Evolutionary conservation across 1,140 invertebrate genomes (phyloP).

Genomic region (Drosophila jambulina): DNA sequence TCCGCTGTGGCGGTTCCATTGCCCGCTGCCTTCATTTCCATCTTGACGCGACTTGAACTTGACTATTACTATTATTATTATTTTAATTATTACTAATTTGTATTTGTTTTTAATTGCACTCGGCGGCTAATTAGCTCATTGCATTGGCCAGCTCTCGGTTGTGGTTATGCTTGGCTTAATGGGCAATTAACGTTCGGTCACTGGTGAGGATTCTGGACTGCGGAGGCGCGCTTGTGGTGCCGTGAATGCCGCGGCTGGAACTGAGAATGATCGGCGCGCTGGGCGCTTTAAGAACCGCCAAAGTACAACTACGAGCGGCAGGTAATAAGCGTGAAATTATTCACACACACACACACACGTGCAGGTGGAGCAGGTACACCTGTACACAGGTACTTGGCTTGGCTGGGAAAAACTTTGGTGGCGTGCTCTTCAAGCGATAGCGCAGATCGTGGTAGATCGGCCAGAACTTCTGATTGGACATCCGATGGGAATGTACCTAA

Average conservation of each 20-base stretch:
- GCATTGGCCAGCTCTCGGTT: constrained; percentile 34
- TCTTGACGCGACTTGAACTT: constrained; percentile 2
- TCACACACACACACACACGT: constrained; percentile 25
- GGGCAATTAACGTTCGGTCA: not conserved
- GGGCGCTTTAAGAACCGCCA: constrained; percentile 75
- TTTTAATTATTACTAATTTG: not conserved
- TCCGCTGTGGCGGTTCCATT: not conserved
- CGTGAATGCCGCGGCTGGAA: constrained; percentile 76
- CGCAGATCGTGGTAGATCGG: constrained; percentile 9
- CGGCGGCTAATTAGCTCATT: constrained; percentile 26
- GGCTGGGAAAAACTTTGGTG: constrained; percentile 10
- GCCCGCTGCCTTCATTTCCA: constrained; percentile 12
- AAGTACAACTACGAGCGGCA: constrained; percentile 47
- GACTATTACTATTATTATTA: not conserved
- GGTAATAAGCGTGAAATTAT: constrained; percentile 64
- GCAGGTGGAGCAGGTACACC: not conserved
- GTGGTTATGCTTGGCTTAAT: constrained; percentile 18
- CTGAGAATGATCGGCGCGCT: constrained; percentile 53
- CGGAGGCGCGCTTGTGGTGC: constrained; percentile 65
- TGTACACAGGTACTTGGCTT: not conserved
- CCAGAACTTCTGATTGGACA: not conserved
- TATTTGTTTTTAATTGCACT: constrained; percentile 15
- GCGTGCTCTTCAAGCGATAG: constrained; percentile 33
- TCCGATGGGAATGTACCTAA: constrained; percentile 8
- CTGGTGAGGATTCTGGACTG: constrained; percentile 2